Evolutionary conservation across 2,888 invertebrate species (phyloP).

Genomic region (Eilema depressum): DNA sequence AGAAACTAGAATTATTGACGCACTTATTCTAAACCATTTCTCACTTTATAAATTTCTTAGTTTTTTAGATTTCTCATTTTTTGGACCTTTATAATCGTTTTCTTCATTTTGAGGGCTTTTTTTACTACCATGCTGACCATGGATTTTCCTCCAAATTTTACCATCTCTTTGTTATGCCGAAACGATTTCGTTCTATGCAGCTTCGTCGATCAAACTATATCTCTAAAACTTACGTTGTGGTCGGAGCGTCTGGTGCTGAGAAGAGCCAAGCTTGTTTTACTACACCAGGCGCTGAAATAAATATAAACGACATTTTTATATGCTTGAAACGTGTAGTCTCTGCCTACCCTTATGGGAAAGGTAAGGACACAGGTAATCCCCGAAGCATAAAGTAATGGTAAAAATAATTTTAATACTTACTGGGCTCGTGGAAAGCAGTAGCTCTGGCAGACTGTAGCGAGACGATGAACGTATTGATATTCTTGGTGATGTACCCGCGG

Average conservation of each 20-base stretch:
- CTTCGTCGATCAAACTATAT: not conserved
- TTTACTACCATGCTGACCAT: too few relatives aligned
- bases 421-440: constrained; percentile 65
- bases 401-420: constrained; percentile 53
- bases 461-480: constrained; percentile 61
- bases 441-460: constrained; percentile 64
- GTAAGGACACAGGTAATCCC: too few relatives aligned
- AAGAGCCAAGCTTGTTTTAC: constrained; percentile 76
- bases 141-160: too few relatives aligned
- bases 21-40: too few relatives aligned
- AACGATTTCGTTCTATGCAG: too few relatives aligned
- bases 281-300: constrained; percentile 56
- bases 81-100: too few relatives aligned
- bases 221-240: constrained; percentile 64
- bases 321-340: not conserved
- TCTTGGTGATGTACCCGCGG: constrained; percentile 65
- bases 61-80: too few relatives aligned
- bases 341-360: not conserved
- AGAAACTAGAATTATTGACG: too few relatives aligned
- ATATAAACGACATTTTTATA: not conserved
- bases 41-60: too few relatives aligned
- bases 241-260: constrained; percentile 71
- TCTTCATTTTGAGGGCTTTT: too few relatives aligned
- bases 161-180: too few relatives aligned
- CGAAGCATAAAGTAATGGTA: too few relatives aligned